Base-by-base conservation (phyloP, 2,888 invertebrate species). In the Mesorhabditis belari region DNA sequence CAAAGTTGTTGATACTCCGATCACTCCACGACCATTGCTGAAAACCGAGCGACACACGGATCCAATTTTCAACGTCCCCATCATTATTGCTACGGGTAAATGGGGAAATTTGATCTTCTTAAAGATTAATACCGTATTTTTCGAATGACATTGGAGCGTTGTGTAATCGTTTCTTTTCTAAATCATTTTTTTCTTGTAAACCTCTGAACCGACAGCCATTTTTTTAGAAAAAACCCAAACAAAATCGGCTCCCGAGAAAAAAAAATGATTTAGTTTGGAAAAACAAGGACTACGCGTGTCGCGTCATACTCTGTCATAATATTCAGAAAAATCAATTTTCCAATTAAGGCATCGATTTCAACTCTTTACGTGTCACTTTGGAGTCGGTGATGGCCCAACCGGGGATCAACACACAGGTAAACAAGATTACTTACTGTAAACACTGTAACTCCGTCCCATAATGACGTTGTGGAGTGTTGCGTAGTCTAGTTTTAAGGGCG, bases 321-420 rank as follows among this genome's bases (percentile, higher is more conserved):
- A 35, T 35, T 35, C n/a, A n/a, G n/a, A 35, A n/a, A 35, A 35
- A n/a, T 9, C 1, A n/a, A 35, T 9, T n/a, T 35, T 35, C 12
- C 2, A 35, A 35, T 29, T 3, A 62, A 81, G 83, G 83, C 23
- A 66, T 83, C 58, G 81, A 82, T 35, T 82, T 83, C 66, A 67
- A 69, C 26, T 65, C 72, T 1, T 73, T 83, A 52, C 77, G 82
- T 2, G 80, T 83, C 65, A 83, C 84, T 21, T 73, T 85, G 58
- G 83, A 85, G 68, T 84, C 85, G 2, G 73, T 85, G 12, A 76
- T 85, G 29, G 81, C 83, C 71, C 85, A 85, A 73, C 85, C 85
- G 21, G 85, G 86, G 3, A 80, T 86, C 23, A 82, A 83, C 49
- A 81, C 82, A 5, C 77, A 81, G 12, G 80, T 81, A 71, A 83